Conservation (phyloP, 2,888 invertebrate species). For the Parascotia fuliginaria region DNA sequence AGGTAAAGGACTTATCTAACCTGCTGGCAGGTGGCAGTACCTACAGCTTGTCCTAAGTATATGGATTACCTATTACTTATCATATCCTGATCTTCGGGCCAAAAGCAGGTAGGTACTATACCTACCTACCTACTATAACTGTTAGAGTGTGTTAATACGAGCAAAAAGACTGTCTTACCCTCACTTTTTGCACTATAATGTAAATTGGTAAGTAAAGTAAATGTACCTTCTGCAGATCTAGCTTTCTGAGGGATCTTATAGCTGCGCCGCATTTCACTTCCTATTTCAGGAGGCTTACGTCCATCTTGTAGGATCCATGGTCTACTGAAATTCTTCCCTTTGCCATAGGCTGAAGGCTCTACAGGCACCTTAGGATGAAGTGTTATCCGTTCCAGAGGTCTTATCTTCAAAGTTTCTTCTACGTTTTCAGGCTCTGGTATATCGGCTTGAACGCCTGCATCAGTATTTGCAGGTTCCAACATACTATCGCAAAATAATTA, state of each 20-base stretch:
- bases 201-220: neutral
- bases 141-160: too few species aligned
- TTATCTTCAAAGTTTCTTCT: slow-evolving; percentile 65
- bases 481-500: slow-evolving; percentile 2
- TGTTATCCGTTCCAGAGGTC: slow-evolving; percentile 69
- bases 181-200: too few species aligned
- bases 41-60: too few species aligned
- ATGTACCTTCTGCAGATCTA: slow-evolving; percentile 53
- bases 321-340: slow-evolving; percentile 70
- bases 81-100: too few species aligned
- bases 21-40: too few species aligned
- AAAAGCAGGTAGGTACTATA: too few species aligned
- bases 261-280: slow-evolving; percentile 73
- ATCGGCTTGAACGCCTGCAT: slow-evolving; percentile 70
- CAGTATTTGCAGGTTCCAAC: slow-evolving; percentile 46
- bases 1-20: too few species aligned
- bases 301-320: slow-evolving; percentile 80
- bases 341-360: slow-evolving; percentile 74
- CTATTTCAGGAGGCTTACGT: slow-evolving; percentile 61
- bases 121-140: too few species aligned
- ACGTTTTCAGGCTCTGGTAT: slow-evolving; percentile 60
- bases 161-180: too few species aligned
- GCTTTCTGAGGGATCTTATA: slow-evolving; percentile 63
- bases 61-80: too few species aligned
- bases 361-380: slow-evolving; percentile 72